Base-by-base conservation (phyloP, 1,140 invertebrate species). In the Ceratitis capitata region DNA sequence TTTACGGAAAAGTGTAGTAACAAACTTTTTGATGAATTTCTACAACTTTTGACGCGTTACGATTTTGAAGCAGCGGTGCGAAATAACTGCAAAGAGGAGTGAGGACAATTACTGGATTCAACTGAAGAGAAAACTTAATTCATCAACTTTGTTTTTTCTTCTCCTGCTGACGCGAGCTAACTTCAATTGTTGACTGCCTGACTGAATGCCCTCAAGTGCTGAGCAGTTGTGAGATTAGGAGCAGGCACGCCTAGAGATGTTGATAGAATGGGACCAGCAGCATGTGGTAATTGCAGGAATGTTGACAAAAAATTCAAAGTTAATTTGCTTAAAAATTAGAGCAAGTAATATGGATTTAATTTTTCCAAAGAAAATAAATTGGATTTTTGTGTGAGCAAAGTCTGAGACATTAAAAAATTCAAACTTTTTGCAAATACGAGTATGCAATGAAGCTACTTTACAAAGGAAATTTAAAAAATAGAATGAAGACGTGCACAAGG, bases 1-100 rank as follows among this genome's bases (percentile, higher is more conserved):
- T 61, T 61, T 5, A 1, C 1, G 51, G 58, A 32, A 9, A 26
- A 64, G 23, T 2, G 16, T 29, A n/a, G n/a, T n/a, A n/a, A 14
- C 9, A 26, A 64, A 64, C 58, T 64, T 78, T 78, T 78, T 78
- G 69, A 78, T 78, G 69, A 78, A 78, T 78, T 78, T 78, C 23
- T 12, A 39, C n/a, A 78, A 78, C 69, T 45, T 78, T 78, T 78
- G 69, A 47, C 39, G 69, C 19, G 19, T 35, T n/a, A 39, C 3
- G 39, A 39, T 78, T 45, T 35, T 39, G 69, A 47, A 23, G 69
- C 45, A 39, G 69, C 39, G 23, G 39, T n/a, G n/a, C n/a, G 19
- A 42, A 74, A 78, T 47, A 19, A 78, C 39, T 39, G 16, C 23
- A 42, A 45, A 26, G 39, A 1, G 7, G 19, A 78, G 35, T 23